Base-by-base conservation (phyloP, 2,797 vertebrate genomes). In the Sebastiscus tertius region DNA sequence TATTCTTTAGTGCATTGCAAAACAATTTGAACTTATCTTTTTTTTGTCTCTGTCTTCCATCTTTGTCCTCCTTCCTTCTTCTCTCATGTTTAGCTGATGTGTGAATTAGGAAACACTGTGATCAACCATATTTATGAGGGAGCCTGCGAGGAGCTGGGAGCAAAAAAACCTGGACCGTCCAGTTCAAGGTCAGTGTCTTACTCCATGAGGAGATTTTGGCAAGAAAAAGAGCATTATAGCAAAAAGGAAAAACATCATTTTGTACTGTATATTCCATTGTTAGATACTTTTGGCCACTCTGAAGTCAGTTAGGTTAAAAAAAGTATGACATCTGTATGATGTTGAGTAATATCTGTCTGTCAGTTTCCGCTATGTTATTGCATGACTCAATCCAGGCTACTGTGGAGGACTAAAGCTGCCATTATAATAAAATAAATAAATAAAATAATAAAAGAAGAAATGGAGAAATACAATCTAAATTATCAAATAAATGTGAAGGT, bases 101-200 rank as follows among this genome's bases (percentile, higher is more conserved):
- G 99, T 58, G 98, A 99, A 87, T 91, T 99, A 82, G 99, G 99
- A 2, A 99, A 99, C 88, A 95, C 95, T 60, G 96, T 96, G 36
- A 95, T 99, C 91, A 99, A 99, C 87, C 97, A 96, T 68, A 99
- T 99, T 87, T 99, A 99, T 0, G 99, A 99, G 94, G 97, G 97
- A 1, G 93, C 95, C 61, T 98, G 97, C 8, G 96, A 97, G 77
- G 97, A 97, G 31, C 58, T 93, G 13, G 97, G 97, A n/a, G 92
- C 94, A 3, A 98, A 97, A 92, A 99, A 99, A 82, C 98, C 98
- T 0, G 96, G 95, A 0, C 95, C 97, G 0, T 96, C 95, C 82
- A 98, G 96, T 89, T 96, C 97, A 80, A 97, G 99, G 99, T 98
- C 81, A 86, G 91, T 55, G 10, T 66, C 66, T 31, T 29, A 8